Evolutionary conservation across 1,140 invertebrate species (phyloP), one percentile per base, ranked within the genome.

Genomic region (Lasaia peninsularis): DNA sequence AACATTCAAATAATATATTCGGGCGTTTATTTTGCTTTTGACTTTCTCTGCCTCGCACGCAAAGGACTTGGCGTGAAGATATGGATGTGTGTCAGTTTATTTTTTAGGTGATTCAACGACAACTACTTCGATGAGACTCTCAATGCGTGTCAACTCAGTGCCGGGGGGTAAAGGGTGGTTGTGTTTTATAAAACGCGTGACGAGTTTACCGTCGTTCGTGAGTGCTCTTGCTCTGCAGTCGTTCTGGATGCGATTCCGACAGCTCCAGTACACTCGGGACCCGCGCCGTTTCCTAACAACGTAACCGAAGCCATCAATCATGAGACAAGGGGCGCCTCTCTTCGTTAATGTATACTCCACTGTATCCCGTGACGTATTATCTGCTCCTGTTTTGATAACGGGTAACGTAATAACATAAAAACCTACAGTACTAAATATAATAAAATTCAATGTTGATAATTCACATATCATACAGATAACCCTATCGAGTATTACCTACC

Each of bases 91-190:
- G 1, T 0, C 5, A 28, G 24, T 28, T 28, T 28, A 28, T 63
- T 63, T 10, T 62, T 14, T 34, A 18, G 7, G 52, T 35, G 18
- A 21, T 33, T 52, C 67, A 16, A 58, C 51, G 0, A 73, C 53
- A 31, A 87, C 71, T 20, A 77, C 76, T 65, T 88, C 86, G 14
- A 88, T 87, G 2, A 87, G 76, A 52, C 75, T 83, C 54, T 88
- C 86, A 20, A 88, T 80, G 16, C 71, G 72, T 10, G 65, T 63
- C 16, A 80, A 75, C 40, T 75, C 60, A 2, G 68, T 16, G 6
- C 54, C 49, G 6, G 73, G 71, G 10, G 75, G 73, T 3, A 68
- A 69, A 0, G 69, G 40, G 40, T 88, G 86, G 50, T 73, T 78
- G 65, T 88, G 86, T 1, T 35, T 14, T 16, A 56, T 59, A n/a